These are phyloP conservation scores for Mythimna lalbum DNA, from an alignment of 2,888 invertebrate genomes.

Conservation along the genomic window DNA sequence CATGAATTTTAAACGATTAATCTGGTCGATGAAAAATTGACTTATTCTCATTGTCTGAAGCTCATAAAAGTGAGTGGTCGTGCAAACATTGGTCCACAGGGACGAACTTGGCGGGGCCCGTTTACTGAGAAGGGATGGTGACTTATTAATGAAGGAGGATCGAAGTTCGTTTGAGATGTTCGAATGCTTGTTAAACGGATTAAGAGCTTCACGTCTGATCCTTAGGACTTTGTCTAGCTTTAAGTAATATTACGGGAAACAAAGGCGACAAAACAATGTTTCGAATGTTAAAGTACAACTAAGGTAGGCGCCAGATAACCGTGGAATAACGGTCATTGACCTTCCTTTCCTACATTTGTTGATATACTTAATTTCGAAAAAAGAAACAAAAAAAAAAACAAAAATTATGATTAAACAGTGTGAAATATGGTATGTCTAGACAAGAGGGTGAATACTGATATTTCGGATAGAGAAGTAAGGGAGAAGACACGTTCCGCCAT, in stretches of 20 bases:
- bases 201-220: conserved; percentile 10
- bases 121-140: conserved; percentile 13
- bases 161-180: conserved; percentile 10
- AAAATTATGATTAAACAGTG: neutral
- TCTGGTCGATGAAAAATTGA: conserved; percentile 83
- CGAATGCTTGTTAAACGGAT: conserved; percentile 36
- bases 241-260: neutral
- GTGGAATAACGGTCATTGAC: too few relatives aligned
- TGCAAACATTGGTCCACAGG: conserved; percentile 74
- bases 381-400: neutral
- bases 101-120: conserved; percentile 49
- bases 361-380: too few relatives aligned
- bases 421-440: neutral
- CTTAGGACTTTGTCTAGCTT: conserved; percentile 6
- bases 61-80: conserved; percentile 82
- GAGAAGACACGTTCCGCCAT: neutral
- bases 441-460: too few relatives aligned
- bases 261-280: neutral
- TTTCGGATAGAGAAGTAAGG: neutral
- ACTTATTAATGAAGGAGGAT: conserved; percentile 28
- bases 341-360: too few relatives aligned
- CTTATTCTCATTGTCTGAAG: conserved; percentile 76
- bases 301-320: too few relatives aligned
- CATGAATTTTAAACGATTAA: conserved; percentile 89
- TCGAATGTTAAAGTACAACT: too few relatives aligned